These are phyloP conservation scores for Odontamblyopus rebecca DNA, from an alignment of 2,797 vertebrate species.

Conservation along the genomic window DNA sequence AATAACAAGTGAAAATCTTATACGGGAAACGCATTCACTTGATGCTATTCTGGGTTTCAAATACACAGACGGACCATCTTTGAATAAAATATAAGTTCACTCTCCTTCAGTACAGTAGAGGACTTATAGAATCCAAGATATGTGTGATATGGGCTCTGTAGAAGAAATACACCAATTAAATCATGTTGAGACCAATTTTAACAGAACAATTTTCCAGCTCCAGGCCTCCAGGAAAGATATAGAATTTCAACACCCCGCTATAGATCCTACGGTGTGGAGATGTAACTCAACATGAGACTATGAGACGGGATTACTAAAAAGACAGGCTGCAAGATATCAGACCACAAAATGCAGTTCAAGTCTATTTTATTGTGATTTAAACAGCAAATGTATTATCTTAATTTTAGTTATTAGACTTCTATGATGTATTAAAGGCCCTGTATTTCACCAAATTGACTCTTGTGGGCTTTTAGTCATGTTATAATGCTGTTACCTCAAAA, in stretches of 20 bases:
- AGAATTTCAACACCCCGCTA: background rate
- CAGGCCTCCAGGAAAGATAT: background rate
- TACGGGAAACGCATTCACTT: background rate
- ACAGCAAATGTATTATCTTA: background rate
- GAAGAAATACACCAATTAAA: background rate
- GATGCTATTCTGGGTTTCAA: background rate
- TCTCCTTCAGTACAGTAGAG: background rate
- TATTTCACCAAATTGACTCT: too few relatives aligned
- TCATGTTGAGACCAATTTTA: conserved; percentile 4
- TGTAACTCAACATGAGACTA: background rate
- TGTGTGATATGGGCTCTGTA: background rate
- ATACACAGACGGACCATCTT: background rate
- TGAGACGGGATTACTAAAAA: background rate
- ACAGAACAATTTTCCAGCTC: background rate
- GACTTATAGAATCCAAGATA: background rate
- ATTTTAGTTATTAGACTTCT: background rate
- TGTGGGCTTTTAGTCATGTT: too few relatives aligned
- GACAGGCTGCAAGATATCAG: conserved; percentile 1
- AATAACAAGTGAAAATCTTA: too few relatives aligned
- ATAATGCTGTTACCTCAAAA: too few relatives aligned
- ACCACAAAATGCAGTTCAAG: background rate
- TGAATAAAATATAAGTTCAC: background rate
- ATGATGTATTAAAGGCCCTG: too few relatives aligned
- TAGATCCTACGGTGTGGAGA: background rate
- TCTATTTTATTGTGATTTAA: background rate